Evolutionary conservation across 2,888 invertebrate genomes (phyloP).

Genomic region (Yponomeuta evonymella): DNA sequence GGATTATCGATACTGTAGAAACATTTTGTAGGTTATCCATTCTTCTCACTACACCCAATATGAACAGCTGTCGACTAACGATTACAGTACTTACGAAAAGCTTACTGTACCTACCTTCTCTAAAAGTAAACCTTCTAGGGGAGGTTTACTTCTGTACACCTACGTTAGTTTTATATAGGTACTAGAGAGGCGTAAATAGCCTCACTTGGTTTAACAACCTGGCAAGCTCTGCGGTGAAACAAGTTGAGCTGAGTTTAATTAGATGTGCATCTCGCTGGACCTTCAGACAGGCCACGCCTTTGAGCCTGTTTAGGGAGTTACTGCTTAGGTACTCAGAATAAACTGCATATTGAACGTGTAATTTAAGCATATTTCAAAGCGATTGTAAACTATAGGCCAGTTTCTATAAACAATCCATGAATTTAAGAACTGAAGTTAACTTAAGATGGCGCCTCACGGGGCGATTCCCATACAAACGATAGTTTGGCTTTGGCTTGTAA

Average conservation of each 20-base stretch:
- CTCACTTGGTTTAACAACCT: conserved; percentile 6
- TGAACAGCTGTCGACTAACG: no score
- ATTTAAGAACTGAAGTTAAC: no score
- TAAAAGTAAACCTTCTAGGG: background rate
- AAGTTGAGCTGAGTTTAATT: conserved; percentile 12
- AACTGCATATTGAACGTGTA: background rate
- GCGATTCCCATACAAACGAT: no score
- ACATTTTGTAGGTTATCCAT: no score
- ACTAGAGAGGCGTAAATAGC: conserved; percentile 10
- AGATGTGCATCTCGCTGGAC: conserved; percentile 8
- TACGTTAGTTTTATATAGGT: conserved; percentile 18
- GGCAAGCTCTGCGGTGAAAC: conserved; percentile 14
- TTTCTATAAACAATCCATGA: no score
- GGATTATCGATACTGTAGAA: no score
- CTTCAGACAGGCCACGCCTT: background rate
- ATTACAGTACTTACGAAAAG: no score
- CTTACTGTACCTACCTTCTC: no score
- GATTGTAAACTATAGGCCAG: no score
- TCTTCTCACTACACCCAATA: no score
- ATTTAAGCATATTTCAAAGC: background rate
- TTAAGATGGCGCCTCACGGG: no score
- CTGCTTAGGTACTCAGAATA: background rate
- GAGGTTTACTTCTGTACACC: background rate
- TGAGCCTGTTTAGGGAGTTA: background rate
- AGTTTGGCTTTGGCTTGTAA: no score